Evolutionary conservation across 2,797 vertebrate genomes (phyloP).

Genomic region (Gambusia yucatana): DNA sequence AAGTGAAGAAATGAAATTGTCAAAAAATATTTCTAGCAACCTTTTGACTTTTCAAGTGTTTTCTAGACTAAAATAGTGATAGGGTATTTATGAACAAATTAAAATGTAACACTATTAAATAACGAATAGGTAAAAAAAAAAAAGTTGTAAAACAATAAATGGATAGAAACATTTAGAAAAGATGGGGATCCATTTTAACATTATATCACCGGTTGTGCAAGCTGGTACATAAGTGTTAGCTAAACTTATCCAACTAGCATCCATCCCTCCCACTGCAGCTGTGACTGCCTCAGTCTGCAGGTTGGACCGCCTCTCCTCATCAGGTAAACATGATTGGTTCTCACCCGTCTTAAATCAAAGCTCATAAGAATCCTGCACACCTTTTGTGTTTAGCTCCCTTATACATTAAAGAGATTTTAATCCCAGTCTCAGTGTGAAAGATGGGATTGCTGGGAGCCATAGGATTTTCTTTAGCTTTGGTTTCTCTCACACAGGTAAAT

Average conservation of each 20-base stretch:
- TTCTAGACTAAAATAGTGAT: no score
- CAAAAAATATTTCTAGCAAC: no score
- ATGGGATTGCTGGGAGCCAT: conserved; percentile 79
- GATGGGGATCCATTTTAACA: background rate
- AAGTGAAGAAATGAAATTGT: no score
- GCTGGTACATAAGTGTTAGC: conserved; percentile 10
- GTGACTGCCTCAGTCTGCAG: conserved; percentile 60
- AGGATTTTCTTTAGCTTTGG: conserved; percentile 73
- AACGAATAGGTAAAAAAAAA: background rate
- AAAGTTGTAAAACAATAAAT: background rate
- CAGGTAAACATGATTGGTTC: conserved; percentile 80
- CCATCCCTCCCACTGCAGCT: conserved; percentile 59
- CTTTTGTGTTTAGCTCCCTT: conserved; percentile 76
- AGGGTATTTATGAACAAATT: background rate
- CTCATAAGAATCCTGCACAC: conserved; percentile 78
- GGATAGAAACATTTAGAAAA: background rate
- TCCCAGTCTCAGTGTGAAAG: conserved; percentile 70
- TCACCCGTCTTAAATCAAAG: conserved; percentile 45
- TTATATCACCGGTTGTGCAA: background rate
- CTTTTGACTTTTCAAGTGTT: no score
- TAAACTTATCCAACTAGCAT: conserved; percentile 33
- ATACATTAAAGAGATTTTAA: conserved; percentile 76
- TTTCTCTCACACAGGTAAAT: conserved; percentile 80
- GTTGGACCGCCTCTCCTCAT: conserved; percentile 65
- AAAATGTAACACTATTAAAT: background rate